These are phyloP conservation scores for Euzophera pinguis DNA, from an alignment of 2,888 invertebrate species.

Conservation along the genomic window DNA sequence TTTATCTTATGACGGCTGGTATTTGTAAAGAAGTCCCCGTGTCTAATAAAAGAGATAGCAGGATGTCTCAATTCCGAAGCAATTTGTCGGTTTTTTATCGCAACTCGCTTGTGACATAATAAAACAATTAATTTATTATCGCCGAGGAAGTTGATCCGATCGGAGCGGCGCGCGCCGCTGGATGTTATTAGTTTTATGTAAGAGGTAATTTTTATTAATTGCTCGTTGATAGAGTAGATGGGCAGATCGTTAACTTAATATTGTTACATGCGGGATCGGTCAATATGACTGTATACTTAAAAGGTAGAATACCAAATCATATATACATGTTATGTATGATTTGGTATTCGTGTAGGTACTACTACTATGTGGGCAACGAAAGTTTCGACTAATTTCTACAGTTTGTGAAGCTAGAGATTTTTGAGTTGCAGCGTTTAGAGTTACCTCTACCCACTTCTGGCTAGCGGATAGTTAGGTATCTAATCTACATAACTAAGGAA, in stretches of 20 bases:
- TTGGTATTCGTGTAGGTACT: no score
- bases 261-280: conserved; percentile 57
- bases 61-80: conserved; percentile 74
- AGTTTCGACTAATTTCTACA: no score
- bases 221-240: conserved; percentile 59
- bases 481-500: no score
- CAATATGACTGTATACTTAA: conserved; percentile 25
- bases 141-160: conserved; percentile 62
- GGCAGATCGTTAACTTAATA: conserved; percentile 39
- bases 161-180: conserved; percentile 59
- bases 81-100: conserved; percentile 72
- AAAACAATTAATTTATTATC: conserved; percentile 78
- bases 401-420: no score
- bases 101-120: conserved; percentile 68
- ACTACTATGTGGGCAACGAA: no score
- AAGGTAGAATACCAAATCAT: no score
- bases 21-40: conserved; percentile 50
- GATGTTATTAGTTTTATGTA: conserved; percentile 73
- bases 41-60: conserved; percentile 71
- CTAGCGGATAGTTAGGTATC: no score
- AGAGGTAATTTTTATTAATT: conserved; percentile 76
- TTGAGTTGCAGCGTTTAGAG: no score
- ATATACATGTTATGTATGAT: no score
- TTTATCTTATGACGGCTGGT: conserved; percentile 61
- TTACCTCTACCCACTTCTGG: no score